phyloP scores from a whole-genome alignment of 2,113 vertebrate species.

The Buteo buteo region DNA sequence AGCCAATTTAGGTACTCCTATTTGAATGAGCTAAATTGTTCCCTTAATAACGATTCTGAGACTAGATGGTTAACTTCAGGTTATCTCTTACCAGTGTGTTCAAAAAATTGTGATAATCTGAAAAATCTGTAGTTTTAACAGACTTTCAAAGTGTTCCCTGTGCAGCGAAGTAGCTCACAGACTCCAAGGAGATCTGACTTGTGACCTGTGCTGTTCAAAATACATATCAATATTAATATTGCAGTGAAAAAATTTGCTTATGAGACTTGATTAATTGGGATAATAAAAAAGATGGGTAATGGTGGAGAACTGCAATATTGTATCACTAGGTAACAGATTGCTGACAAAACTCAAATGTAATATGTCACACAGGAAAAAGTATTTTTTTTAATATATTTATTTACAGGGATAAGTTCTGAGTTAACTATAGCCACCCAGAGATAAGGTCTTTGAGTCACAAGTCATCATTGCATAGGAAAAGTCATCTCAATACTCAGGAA shows the following conservation, averaged over 20 bases:
- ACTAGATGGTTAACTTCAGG: neutral
- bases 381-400: neutral
- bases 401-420: neutral
- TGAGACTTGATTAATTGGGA: neutral
- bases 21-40: neutral
- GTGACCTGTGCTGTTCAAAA: neutral
- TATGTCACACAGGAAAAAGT: neutral
- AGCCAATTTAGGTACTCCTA: neutral
- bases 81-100: neutral
- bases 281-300: neutral
- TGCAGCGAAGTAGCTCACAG: neutral
- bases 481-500: neutral
- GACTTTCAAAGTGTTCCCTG: neutral
- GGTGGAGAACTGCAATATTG: neutral
- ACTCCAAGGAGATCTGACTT: neutral
- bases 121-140: neutral
- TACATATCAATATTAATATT: neutral
- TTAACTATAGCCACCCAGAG: neutral
- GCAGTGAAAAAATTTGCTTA: neutral
- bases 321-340: neutral
- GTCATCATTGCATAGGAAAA: neutral
- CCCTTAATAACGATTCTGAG: neutral
- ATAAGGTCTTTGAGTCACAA: neutral
- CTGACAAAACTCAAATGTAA: neutral
- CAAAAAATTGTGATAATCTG: neutral